A percentile compares a stretch with the other conserved stretches of the same genome.
Evolutionary conservation across 1,140 invertebrate genomes (phyloP).

Genomic region (Drosophila paulistorum): DNA sequence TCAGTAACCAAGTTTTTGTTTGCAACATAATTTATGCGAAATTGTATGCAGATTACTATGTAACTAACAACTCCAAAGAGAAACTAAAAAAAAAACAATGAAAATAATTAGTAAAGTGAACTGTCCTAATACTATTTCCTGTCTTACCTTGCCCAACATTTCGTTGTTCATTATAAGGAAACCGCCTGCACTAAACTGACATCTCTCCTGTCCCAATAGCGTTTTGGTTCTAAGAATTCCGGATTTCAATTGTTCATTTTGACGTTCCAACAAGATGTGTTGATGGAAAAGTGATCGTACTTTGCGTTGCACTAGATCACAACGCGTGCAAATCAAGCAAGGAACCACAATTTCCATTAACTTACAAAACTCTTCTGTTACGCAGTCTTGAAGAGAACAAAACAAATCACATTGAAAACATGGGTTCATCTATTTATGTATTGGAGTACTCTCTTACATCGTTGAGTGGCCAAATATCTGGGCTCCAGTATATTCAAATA

Average conservation of each 20-base stretch:
- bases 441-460: neutral
- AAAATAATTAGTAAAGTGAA: accelerated
- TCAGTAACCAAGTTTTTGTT: neutral
- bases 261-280: conserved; percentile 31
- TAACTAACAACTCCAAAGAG: conserved; percentile 62
- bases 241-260: conserved; percentile 38
- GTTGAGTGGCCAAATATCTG: neutral
- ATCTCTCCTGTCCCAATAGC: conserved; percentile 57
- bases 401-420: neutral
- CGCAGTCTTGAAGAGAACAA: conserved; percentile 36
- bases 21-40: conserved; percentile 42
- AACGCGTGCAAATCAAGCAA: conserved; percentile 51
- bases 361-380: conserved; percentile 39
- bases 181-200: conserved; percentile 55
- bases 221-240: conserved; percentile 28
- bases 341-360: conserved; percentile 43
- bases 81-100: conserved; percentile 32
- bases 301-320: conserved; percentile 38
- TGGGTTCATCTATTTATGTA: neutral
- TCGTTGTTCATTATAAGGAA: conserved; percentile 52
- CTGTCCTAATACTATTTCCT: too few species aligned
- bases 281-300: conserved; percentile 48
- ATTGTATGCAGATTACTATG: conserved; percentile 68
- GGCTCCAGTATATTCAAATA: conserved; percentile 27
- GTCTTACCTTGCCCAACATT: conserved; percentile 52